A percentile compares a stretch with the other conserved stretches of the same genome.
phyloP scores from a whole-genome alignment of 1,140 invertebrate species.

The Drosophila paulistorum region DNA sequence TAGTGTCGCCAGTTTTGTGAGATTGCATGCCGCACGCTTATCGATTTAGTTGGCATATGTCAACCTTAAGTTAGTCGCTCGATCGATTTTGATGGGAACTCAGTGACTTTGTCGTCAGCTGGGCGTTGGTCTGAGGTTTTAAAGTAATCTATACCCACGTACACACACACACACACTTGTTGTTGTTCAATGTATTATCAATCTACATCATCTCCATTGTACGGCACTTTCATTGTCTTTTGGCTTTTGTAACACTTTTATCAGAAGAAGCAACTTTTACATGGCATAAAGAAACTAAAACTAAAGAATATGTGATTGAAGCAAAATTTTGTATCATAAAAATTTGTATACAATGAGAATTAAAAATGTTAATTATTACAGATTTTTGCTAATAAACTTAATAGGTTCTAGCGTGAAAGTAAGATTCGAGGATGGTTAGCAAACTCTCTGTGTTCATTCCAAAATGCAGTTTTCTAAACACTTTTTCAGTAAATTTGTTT shows the following conservation, averaged over 20 bases:
- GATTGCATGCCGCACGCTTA: conserved; percentile 52
- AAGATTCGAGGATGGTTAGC: too few species aligned
- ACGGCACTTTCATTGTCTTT: not conserved
- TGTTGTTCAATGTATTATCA: conserved; percentile 17
- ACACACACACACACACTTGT: conserved; percentile 15
- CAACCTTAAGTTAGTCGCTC: conserved; percentile 45
- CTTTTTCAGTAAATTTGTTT: too few species aligned
- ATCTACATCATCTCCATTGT: conserved; percentile 28
- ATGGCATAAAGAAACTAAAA: not conserved
- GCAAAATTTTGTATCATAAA: not conserved
- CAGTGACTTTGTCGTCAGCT: conserved; percentile 34
- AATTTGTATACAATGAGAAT: too few species aligned
- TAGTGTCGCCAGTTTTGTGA: conserved; percentile 54
- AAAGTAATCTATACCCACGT: not conserved
- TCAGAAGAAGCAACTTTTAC: not conserved
- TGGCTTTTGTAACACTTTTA: conserved; percentile 2
- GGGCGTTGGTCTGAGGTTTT: conserved; percentile 36
- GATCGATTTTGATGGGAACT: conserved; percentile 40
- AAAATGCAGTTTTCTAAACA: too few species aligned
- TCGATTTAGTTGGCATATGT: conserved; percentile 51
- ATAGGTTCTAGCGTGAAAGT: too few species aligned
- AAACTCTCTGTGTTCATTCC: too few species aligned
- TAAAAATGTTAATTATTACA: too few species aligned
- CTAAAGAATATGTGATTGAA: not conserved
- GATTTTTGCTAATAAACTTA: too few species aligned